Conservation (phyloP, 2,797 vertebrate species). For the Kryptolebias ocellatus region DNA sequence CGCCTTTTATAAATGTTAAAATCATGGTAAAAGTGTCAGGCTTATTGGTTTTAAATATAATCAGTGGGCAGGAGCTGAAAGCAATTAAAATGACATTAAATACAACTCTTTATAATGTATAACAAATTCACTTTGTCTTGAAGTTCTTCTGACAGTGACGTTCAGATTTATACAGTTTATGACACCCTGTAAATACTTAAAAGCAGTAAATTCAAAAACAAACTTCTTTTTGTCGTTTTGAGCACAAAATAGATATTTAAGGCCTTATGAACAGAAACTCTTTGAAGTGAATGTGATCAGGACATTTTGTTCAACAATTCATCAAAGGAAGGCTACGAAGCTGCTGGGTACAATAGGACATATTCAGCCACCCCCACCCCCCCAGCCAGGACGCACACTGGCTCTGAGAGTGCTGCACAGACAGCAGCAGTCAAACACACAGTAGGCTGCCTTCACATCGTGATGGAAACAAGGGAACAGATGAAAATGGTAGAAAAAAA, state of each 20-base stretch:
- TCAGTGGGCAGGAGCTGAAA: constrained; percentile 9
- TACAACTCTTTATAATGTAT: constrained; percentile 3
- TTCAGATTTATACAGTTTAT: too few relatives aligned
- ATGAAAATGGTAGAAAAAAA: constrained; percentile 50
- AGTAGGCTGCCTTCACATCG: constrained; percentile 66
- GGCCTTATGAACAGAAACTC: neutral
- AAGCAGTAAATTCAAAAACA: constrained; percentile 7
- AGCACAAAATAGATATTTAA: too few relatives aligned
- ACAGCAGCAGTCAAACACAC: constrained; percentile 71
- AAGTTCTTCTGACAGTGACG: too few relatives aligned
- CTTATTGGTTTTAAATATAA: constrained; percentile 28
- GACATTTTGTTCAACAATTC: constrained; percentile 65
- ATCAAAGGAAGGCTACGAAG: constrained; percentile 50
- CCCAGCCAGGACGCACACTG: constrained; percentile 24
- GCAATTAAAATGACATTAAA: constrained; percentile 26
- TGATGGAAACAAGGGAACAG: constrained; percentile 43
- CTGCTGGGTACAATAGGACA: constrained; percentile 38
- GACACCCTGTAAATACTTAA: neutral
- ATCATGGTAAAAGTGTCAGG: constrained; percentile 36
- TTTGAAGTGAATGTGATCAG: constrained; percentile 29
- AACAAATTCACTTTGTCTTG: constrained; percentile 13
- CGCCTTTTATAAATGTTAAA: constrained; percentile 43
- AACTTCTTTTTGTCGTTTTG: neutral
- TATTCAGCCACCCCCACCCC: constrained; percentile 28
- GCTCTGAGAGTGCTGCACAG: constrained; percentile 36